Evolutionary conservation across 1,140 invertebrate genomes (phyloP).

Genomic region (Lucilia sericata): DNA sequence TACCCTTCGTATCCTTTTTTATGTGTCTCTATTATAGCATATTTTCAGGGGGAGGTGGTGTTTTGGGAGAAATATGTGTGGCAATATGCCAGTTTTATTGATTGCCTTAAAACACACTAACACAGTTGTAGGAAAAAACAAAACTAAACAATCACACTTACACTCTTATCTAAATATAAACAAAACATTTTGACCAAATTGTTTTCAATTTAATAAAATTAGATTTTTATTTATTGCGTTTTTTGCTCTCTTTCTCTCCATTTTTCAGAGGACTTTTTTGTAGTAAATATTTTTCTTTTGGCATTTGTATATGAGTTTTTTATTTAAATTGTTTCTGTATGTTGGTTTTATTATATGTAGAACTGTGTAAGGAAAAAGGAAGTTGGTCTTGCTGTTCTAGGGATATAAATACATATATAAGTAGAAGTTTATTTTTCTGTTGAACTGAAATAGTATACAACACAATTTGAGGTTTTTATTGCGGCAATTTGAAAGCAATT

Average conservation of each 20-base stretch:
- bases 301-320: neutral
- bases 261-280: neutral
- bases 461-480: slow-evolving; percentile 22
- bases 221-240: slow-evolving; percentile 23
- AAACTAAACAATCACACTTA: neutral
- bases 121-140: neutral
- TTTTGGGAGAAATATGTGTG: neutral
- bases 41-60: neutral
- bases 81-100: slow-evolving; percentile 29
- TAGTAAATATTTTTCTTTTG: neutral
- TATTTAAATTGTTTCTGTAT: neutral
- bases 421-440: neutral
- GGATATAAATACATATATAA: neutral
- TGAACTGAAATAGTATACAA: neutral
- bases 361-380: neutral
- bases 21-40: neutral
- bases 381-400: neutral
- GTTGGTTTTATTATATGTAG: neutral
- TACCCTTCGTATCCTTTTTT: neutral
- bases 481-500: neutral
- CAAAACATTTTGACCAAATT: slow-evolving; percentile 29
- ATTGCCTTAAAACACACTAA: neutral
- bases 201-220: slow-evolving; percentile 30
- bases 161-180: neutral
- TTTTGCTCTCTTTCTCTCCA: neutral